A percentile compares a stretch with the other conserved stretches of the same genome.
These are phyloP conservation scores for Psittacula derbiana DNA, from an alignment of 2,797 vertebrate species.

Conservation along the genomic window DNA sequence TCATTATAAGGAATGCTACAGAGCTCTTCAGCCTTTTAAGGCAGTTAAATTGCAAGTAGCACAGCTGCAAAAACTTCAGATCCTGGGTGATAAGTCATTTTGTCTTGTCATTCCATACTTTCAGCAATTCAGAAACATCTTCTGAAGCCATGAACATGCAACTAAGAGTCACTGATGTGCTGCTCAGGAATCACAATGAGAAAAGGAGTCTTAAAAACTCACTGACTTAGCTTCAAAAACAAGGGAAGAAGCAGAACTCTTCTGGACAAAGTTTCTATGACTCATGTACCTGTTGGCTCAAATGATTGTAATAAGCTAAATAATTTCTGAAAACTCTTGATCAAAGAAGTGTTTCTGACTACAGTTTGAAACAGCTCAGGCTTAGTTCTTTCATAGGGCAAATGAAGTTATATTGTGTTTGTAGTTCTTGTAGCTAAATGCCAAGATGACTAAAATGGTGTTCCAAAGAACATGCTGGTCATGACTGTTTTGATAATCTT, in stretches of 20 bases:
- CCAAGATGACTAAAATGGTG: neutral
- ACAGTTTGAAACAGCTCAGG: neutral
- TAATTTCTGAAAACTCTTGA: neutral
- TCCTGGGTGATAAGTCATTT: neutral
- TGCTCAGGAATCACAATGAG: neutral
- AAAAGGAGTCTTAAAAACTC: neutral
- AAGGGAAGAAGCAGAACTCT: neutral
- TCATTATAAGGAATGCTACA: neutral
- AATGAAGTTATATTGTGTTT: neutral
- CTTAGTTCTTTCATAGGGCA: neutral
- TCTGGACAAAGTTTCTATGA: neutral
- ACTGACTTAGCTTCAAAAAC: neutral
- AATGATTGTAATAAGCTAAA: neutral
- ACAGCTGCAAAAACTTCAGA: neutral
- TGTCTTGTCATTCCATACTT: neutral
- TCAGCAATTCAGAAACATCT: neutral
- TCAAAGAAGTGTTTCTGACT: neutral
- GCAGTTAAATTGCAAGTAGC: neutral
- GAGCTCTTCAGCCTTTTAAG: neutral
- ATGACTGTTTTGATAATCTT: neutral
- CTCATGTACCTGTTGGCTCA: neutral
- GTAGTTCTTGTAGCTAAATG: neutral
- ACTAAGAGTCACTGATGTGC: neutral
- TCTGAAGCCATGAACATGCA: neutral
- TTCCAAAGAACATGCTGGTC: neutral